Base-by-base conservation (phyloP, 2,888 invertebrate genomes). In the Ceramica pisi region DNA sequence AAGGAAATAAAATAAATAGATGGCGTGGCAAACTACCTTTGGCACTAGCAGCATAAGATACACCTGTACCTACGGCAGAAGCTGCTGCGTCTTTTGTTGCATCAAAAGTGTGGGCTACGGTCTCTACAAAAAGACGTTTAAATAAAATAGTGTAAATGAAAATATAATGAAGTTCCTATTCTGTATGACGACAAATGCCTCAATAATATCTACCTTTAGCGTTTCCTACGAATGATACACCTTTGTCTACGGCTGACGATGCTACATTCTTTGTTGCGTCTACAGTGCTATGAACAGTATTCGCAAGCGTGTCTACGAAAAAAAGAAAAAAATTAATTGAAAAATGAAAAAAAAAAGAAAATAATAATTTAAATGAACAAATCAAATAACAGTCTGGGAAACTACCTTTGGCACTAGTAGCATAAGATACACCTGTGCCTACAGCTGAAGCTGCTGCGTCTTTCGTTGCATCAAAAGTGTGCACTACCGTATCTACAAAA, bases 251-350 rank as follows among this genome's bases (percentile, higher is more conserved):
- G 3, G 90, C 92, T 4, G 90, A 86, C 3, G 91, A 84, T 14
- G 91, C 89, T n/a, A 89, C 88, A 78, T 88, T 91, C 83, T 92
- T 94, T 26, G 93, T 92, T 5, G 87, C 87, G 63, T 93, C 93
- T 87, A 93, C 89, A 26, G 93, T 91, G 60, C 87, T 86, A 63
- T 87, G 73, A 21, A 92, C 85, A 59, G 93, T 90, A 71, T 86
- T 91, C 50, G 89, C 77, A 56, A 92, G 65, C 10, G 84, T 64
- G 67, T 85, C 84, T 84, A 84, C 63, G 46, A 74, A 64, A 55
- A 6, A 65, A 76, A 63, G 26, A n/a, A 31, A 21, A 21, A 21
- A 23, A 38, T 16, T 31, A 31, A 31, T 31, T 31, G 31, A 31
- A 31, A 0, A 31, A 31, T 5, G 31, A 31, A 31, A 65, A 51